phyloP scores from a whole-genome alignment of 2,888 invertebrate species.

The Ormyrus thymus region DNA sequence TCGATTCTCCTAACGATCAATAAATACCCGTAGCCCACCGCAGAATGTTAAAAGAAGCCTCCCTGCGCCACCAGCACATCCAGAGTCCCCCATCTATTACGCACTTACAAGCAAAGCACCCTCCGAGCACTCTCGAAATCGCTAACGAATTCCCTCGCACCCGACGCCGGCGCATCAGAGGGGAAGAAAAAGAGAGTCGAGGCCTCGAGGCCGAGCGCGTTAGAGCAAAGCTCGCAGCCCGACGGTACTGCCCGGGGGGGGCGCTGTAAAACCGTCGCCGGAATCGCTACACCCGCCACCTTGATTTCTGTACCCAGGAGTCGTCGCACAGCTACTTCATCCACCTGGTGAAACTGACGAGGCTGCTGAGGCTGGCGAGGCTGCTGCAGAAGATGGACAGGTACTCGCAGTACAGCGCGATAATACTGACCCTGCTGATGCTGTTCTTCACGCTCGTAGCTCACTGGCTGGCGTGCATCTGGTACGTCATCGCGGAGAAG shows the following conservation, averaged over 20 bases:
- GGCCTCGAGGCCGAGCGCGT: conserved; percentile 3
- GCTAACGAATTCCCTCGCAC: too few species aligned
- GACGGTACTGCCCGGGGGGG: not conserved
- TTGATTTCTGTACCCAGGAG: conserved; percentile 76
- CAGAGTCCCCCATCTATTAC: not conserved
- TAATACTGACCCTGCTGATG: conserved; percentile 95
- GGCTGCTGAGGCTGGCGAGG: conserved; percentile 90
- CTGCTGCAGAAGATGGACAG: conserved; percentile 97
- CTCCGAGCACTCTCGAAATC: too few species aligned
- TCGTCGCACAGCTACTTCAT: conserved; percentile 84
- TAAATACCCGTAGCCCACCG: not conserved
- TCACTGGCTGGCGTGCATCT: conserved; percentile 97
- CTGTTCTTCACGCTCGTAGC: conserved; percentile 94
- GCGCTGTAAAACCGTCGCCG: not conserved
- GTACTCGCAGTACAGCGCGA: conserved; percentile 96
- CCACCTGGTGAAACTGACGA: conserved; percentile 94
- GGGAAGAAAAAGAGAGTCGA: too few species aligned
- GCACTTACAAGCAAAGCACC: not conserved
- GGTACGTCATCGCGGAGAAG: conserved; percentile 96
- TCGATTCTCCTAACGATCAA: not conserved
- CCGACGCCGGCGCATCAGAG: too few species aligned
- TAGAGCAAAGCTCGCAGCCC: not conserved
- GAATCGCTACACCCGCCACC: too few species aligned
- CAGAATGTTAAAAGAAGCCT: not conserved
- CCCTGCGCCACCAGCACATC: not conserved